Evolutionary conservation across 2,797 vertebrate genomes (phyloP), one percentile per base, ranked within the genome.

Genomic region (Merluccius polli): DNA sequence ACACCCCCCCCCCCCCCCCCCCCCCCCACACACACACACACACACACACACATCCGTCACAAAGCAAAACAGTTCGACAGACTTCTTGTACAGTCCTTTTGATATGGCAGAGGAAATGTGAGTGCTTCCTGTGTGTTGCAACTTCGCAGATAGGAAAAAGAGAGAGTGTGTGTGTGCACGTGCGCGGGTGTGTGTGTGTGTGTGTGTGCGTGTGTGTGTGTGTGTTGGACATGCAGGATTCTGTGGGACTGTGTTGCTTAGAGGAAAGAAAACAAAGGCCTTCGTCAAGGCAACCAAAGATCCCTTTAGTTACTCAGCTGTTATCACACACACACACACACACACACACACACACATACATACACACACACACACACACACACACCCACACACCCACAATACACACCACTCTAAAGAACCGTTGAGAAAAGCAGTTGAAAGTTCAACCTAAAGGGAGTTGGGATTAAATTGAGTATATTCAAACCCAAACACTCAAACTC

Each of bases 241-340:
- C 29, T 15, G 30, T 10, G 52, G 24, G 52, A 16, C 32, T 65
- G 72, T 81, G 82, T 81, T 75, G 71, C 73, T 80, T 11, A 32
- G 73, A 48, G 75, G 59, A 77, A 73, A 78, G 78, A 87, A 88
- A 88, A 88, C 85, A 88, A 87, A 84, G 85, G 82, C 75, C 76
- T 70, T 81, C 65, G 76, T 82, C 84, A 73, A 79, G 71, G 82
- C 82, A 85, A 75, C 52, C 78, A 70, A 77, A 78, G 76, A 87
- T 75, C 75, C 82, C 75, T 76, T 77, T 78, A 79, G 81, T 87
- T 78, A 81, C 78, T 81, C 83, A 86, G 84, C 82, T 85, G 77
- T 44, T 73, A 48, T 67, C 32, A 71, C 48, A 36, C 18, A 65
- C 68, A 38, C 48, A 74, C 72, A 59, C 78, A 83, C 36, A 83